Evolutionary conservation across 2,113 vertebrate species (phyloP), one percentile per base, ranked within the genome.

Genomic region (Falco punctatus): DNA sequence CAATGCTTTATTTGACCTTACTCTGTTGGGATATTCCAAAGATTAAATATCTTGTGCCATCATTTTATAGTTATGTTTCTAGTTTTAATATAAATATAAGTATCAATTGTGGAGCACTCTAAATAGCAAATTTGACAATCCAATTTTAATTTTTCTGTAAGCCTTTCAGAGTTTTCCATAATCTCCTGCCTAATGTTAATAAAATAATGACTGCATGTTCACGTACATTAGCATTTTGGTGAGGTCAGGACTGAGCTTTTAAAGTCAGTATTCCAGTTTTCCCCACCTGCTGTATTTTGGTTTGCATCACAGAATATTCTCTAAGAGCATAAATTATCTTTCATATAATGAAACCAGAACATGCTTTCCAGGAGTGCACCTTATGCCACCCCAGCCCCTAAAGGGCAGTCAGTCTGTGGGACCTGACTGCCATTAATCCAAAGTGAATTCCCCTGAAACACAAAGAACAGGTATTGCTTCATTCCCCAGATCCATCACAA

Each of bases 311-410:
- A 48, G 40, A 52, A 75, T 82, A 62, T 75, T 49, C 32, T 67
- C 44, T 8, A 46, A 75, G 32, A 55, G n/a, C 11, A 44, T 23
- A 48, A 71, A 24, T 13, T 57, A 9, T 21, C 72, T 74, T 69
- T 59, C 13, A 7, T 49, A 4, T 27, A 21, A 30, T 44, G 10
- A 69, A 82, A 65, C 23, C 23, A 57, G 35, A 65, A 49, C 7
- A 20, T 49, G 19, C 35, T 72, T 82, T 88, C 30, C 59, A 73
- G 70, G 54, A 49, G 13, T 20, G 21, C 12, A 24, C 10, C 10
- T 66, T 54, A 15, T 3, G 7, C 17, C 5, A 3, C 8, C 16
- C 5, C 30, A 11, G 0, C 5, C 17, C 9, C 15, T 69, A 28
- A 69, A 54, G 19, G 18, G 15, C 40, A 27, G 26, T 58, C 17